Evolutionary conservation across 1,140 invertebrate species (phyloP), one percentile per base, ranked within the genome.

Genomic region (Galleria mellonella): DNA sequence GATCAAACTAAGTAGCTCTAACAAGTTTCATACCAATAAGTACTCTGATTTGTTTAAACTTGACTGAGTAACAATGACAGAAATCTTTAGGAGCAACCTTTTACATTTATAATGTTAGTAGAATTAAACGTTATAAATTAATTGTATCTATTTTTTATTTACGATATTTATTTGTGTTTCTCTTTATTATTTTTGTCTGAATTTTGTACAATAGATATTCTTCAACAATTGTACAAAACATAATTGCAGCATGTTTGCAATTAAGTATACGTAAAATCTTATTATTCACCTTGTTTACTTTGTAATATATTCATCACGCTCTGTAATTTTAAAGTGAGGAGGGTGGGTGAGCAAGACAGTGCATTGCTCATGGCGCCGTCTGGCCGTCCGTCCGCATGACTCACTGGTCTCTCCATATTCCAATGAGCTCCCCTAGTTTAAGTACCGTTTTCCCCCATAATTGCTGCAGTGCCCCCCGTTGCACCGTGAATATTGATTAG

Each of bases 331-430:
- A 65, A 62, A 72, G 37, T 48, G 55, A 36, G 45, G 43, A 44
- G 71, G 62, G 61, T 62, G 40, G 13, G 54, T 46, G 51, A 49
- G 17, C 59, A 71, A 69, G 70, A 73, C 62, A 74, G 71, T 68
- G 62, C 57, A 68, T 70, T 62, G 56, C 41, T 44, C 32, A 29
- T 55, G 75, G 76, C 76, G 78, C 79, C 79, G 76, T 76, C 74
- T 76, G 57, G 79, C 38, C 76, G 75, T 57, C 32, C 40, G 45
- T 23, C 17, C 2, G 41, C 55, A 51, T 83, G 79, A 81, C 58
- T 81, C 76, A 81, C 61, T 56, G 76, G 79, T 58, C 65, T 73
- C 69, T 73, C 74, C 76, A 48, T 49, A 23, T 23, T 3, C 17
- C 17, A 23, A 23, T 13, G 10, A 17, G 60, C 60, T 69, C 69